Evolutionary conservation across 2,888 invertebrate species (phyloP), one percentile per base, ranked within the genome.

Genomic region (Spisula subtruncata): DNA sequence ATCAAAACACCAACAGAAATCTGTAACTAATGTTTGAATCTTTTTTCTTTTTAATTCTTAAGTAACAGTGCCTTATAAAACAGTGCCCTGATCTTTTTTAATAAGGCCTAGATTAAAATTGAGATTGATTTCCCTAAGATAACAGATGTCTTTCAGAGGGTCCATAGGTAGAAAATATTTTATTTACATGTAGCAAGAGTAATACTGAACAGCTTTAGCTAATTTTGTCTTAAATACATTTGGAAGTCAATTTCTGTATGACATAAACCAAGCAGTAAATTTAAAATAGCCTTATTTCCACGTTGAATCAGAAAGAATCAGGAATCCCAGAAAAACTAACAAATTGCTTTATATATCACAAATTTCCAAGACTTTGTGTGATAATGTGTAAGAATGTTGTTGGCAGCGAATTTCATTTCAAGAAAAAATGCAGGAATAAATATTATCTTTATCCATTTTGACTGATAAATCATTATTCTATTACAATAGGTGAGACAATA

Each of bases 341-440:
- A 20, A 6, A 60, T 60, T 60, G 18, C 18, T 18, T 8, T 60
- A 66, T n/a, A 25, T 66, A 66, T 66, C 60, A 66, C 60, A 2
- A 51, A 66, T n/a, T 25, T 25, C n/a, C n/a, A 66, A n/a, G 60
- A 10, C 41, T 41, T 2, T 18, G 25, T 66, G 60, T 66, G 60
- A 66, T n/a, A n/a, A 25, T 66, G 25, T 25, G 25, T n/a, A 66
- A 12, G 25, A 66, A 66, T 25, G 8, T 66, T 66, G 25, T 66
- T 66, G 60, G 60, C 60, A 66, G 4, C n/a, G 60, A 66, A 60
- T n/a, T 60, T 60, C 60, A 60, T 60, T 60, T 60, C 60, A 60
- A 60, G 60, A 60, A 66, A 12, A 66, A n/a, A 51, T 51, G 25
- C n/a, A 66, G 25, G 25, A 25, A 66, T 66, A 66, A 66, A n/a